Percentiles rank a stretch among this genome's conserved stretches.
Evolutionary conservation across 2,797 vertebrate genomes (phyloP).

Genomic region (Gorsachius magnificus): DNA sequence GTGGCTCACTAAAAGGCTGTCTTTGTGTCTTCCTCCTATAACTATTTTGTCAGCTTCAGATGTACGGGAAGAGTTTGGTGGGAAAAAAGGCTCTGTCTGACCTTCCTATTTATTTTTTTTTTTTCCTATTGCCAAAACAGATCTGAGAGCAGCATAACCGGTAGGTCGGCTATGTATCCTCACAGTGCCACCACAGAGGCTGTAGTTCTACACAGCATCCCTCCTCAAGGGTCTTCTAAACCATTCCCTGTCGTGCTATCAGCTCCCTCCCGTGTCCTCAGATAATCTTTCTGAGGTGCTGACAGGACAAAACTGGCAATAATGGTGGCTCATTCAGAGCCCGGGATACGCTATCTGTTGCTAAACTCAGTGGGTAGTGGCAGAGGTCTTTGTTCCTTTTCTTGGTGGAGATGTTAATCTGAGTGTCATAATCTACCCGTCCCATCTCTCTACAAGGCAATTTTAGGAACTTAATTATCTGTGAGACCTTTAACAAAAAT

Average conservation of each 20-base stretch:
- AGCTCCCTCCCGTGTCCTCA: background rate
- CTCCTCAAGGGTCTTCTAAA: background rate
- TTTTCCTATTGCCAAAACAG: background rate
- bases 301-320: background rate
- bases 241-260: background rate
- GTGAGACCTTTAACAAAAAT: background rate
- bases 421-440: background rate
- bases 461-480: background rate
- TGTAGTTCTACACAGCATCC: background rate
- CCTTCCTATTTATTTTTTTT: background rate
- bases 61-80: background rate
- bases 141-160: background rate
- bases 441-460: background rate
- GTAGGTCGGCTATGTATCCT: background rate
- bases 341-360: background rate
- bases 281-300: slow-evolving; percentile 31
- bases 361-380: background rate
- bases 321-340: background rate
- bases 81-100: background rate
- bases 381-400: background rate
- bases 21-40: background rate
- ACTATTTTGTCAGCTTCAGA: background rate
- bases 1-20: background rate
- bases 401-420: background rate
- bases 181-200: accelerated